Conservation (phyloP, 2,888 invertebrate genomes). For the Eupithecia inturbata region DNA sequence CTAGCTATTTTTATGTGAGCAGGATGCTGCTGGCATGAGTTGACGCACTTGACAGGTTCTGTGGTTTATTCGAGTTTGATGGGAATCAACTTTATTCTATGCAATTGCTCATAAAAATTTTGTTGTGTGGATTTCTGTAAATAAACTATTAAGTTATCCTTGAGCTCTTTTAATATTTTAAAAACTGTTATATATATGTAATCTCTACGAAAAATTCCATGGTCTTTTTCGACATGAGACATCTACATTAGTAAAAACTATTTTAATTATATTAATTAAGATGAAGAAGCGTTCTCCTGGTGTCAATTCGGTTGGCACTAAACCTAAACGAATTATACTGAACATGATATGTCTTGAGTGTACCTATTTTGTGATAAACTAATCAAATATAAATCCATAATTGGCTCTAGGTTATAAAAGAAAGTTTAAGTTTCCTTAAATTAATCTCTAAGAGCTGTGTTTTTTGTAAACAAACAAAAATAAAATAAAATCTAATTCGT, state of each 20-base stretch:
- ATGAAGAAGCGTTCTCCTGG: not conserved
- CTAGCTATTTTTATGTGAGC: constrained; percentile 42
- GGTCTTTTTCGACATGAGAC: not conserved
- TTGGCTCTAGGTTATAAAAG: no score
- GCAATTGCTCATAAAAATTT: not conserved
- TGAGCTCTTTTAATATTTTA: not conserved
- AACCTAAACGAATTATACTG: constrained; percentile 58
- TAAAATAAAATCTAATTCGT: no score
- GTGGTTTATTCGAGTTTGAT: constrained; percentile 25
- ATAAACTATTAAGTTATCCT: not conserved
- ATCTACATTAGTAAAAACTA: not conserved
- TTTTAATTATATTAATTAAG: not conserved
- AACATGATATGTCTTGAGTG: constrained; percentile 2
- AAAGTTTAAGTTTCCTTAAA: no score
- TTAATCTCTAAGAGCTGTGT: no score
- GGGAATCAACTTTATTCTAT: not conserved
- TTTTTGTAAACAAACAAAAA: no score
- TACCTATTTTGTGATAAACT: no score
- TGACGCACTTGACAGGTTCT: constrained; percentile 37
- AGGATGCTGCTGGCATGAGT: constrained; percentile 37
- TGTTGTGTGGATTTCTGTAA: not conserved
- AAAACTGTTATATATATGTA: no score
- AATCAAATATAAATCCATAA: no score
- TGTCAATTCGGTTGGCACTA: constrained; percentile 42
- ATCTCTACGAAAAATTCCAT: no score